A percentile compares a stretch with the other conserved stretches of the same genome.
Conservation (phyloP, 2,888 invertebrate genomes). For the Cancer borealis region DNA sequence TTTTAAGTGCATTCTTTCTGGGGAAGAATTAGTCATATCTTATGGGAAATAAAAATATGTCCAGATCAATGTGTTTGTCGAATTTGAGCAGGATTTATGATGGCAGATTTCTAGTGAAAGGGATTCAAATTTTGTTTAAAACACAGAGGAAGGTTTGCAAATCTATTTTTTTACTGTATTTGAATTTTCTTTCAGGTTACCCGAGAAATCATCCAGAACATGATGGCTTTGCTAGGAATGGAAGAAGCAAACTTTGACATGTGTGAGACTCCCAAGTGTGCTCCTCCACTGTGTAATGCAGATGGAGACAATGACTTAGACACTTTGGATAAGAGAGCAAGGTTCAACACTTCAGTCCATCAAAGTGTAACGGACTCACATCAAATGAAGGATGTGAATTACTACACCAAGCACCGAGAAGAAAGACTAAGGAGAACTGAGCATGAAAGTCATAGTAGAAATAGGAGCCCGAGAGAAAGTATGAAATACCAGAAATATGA, state of each 20-base stretch:
- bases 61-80: too few species aligned
- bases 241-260: background rate
- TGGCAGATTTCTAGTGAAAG: background rate
- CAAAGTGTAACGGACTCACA: background rate
- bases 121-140: background rate
- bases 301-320: background rate
- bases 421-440: background rate
- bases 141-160: background rate
- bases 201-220: constrained; percentile 65
- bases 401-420: background rate
- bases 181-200: constrained; percentile 55
- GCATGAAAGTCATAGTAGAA: background rate
- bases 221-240: constrained; percentile 62
- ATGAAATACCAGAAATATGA: background rate
- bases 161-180: background rate
- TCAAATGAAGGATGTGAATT: background rate
- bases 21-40: too few species aligned
- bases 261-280: background rate
- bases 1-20: too few species aligned
- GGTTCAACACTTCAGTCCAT: background rate
- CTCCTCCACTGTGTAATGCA: background rate
- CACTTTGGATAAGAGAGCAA: background rate
- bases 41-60: too few species aligned
- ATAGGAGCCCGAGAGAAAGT: background rate
- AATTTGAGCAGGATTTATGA: background rate